phyloP scores from a whole-genome alignment of 2,113 vertebrate species.

The Orientallactaga bullata region DNA sequence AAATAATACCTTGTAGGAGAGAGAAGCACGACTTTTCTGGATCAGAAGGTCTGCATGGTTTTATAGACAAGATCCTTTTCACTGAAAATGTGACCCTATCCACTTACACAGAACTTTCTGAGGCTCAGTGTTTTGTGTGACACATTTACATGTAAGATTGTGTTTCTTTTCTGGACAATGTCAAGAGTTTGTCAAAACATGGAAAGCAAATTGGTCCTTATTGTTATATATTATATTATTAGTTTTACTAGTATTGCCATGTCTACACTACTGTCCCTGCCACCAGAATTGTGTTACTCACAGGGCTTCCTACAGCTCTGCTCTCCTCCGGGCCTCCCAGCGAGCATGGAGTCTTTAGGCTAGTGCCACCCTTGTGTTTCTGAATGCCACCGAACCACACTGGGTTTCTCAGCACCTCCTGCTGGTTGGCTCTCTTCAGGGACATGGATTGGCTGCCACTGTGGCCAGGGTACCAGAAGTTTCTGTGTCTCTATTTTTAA shows the following conservation, averaged over 20 bases:
- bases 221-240: not conserved
- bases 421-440: not conserved
- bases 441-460: not conserved
- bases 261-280: not conserved
- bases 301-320: not conserved
- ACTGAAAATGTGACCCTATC: conserved; percentile 41
- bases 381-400: not conserved
- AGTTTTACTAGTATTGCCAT: not conserved
- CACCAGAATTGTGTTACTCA: too few species aligned
- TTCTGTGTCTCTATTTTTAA: not conserved
- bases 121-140: conserved; percentile 14
- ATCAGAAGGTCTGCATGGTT: conserved; percentile 47
- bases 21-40: conserved; percentile 59
- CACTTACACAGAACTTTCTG: conserved; percentile 50
- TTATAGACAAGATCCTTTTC: conserved; percentile 43
- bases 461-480: not conserved
- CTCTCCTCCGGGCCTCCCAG: not conserved
- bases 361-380: not conserved
- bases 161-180: not conserved
- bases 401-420: not conserved
- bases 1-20: conserved; percentile 66
- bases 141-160: not conserved
- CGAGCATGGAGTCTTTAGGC: not conserved
- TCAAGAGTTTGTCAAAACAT: not conserved
- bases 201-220: not conserved